Conservation (phyloP, 2,888 invertebrate species). For the Chymomyza fuscimana region DNA sequence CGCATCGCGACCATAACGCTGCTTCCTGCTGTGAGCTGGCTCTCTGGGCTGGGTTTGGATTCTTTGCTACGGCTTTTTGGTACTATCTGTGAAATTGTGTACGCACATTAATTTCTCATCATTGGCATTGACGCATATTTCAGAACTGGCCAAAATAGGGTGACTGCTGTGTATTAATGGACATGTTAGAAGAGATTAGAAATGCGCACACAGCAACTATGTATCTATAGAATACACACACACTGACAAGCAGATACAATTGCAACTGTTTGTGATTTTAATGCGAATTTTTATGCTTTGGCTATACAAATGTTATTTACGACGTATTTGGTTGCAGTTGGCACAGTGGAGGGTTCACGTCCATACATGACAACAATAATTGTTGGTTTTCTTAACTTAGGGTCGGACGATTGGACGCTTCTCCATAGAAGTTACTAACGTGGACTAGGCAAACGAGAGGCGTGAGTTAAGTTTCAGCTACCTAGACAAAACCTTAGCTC, state of each 20-base stretch:
- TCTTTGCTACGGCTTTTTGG: slow-evolving; percentile 37
- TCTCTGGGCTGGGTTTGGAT: slow-evolving; percentile 8
- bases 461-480: slow-evolving; percentile 45
- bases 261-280: slow-evolving; percentile 66
- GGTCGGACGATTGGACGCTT: background rate
- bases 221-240: background rate
- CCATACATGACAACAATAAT: slow-evolving; percentile 18
- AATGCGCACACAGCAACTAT: slow-evolving; percentile 25
- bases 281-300: slow-evolving; percentile 65
- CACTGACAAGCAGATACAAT: slow-evolving; percentile 47
- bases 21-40: slow-evolving; percentile 52
- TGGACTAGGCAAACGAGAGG: slow-evolving; percentile 24
- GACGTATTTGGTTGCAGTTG: slow-evolving; percentile 41
- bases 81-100: slow-evolving; percentile 60
- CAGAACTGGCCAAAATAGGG: slow-evolving; percentile 32
- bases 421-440: background rate
- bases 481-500: slow-evolving; percentile 43
- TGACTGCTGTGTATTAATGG: slow-evolving; percentile 71
- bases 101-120: slow-evolving; percentile 75
- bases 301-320: slow-evolving; percentile 59
- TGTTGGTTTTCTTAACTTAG: background rate
- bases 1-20: slow-evolving; percentile 57
- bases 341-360: background rate
- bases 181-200: slow-evolving; percentile 68
- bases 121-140: slow-evolving; percentile 48